Evolutionary conservation across 2,113 vertebrate species (phyloP).

Genomic region (Equus przewalskii): DNA sequence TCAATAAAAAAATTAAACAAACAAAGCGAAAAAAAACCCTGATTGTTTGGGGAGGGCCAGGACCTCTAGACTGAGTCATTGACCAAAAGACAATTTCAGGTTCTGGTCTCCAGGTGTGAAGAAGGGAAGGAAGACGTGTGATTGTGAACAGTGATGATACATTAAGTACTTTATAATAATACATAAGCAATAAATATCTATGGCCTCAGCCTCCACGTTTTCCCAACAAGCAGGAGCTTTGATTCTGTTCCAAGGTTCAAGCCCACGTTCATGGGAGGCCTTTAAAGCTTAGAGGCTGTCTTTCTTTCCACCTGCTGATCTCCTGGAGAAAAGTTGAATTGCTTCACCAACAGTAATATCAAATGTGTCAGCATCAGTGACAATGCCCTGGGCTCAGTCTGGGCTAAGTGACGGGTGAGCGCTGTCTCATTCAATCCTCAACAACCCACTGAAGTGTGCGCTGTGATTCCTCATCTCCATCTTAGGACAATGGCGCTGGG

Average conservation of each 20-base stretch:
- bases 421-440: not conserved
- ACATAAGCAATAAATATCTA: not conserved
- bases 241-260: not conserved
- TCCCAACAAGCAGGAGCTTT: not conserved
- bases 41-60: not conserved
- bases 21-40: no score
- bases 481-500: no score
- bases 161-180: not conserved
- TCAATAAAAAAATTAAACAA: no score
- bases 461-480: rapidly evolving
- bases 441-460: rapidly evolving
- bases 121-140: not conserved
- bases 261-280: not conserved
- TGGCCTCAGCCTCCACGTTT: rapidly evolving
- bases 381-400: not conserved
- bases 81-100: not conserved
- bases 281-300: not conserved
- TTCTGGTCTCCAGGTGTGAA: not conserved
- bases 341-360: not conserved
- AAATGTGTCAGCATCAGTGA: rapidly evolving
- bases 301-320: not conserved
- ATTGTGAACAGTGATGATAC: rapidly evolving
- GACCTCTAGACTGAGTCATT: not conserved
- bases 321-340: not conserved
- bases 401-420: rapidly evolving